phyloP scores from a whole-genome alignment of 2,113 vertebrate genomes.

The Rhagologus leucostigma region DNA sequence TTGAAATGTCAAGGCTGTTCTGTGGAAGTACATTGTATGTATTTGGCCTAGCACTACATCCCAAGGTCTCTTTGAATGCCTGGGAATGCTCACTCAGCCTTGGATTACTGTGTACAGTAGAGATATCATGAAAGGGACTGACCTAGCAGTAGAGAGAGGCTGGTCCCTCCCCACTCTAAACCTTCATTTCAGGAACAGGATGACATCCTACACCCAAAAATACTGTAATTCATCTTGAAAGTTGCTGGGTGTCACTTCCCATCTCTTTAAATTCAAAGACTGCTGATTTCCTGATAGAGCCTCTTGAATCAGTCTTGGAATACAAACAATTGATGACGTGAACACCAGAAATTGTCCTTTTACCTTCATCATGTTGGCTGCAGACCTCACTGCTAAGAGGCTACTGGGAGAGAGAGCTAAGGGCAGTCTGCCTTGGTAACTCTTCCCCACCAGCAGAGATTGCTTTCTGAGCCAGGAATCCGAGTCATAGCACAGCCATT shows the following conservation, averaged over 20 bases:
- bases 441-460: neutral
- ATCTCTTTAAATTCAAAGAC: constrained; percentile 15
- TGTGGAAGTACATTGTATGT: neutral
- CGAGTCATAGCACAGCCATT: neutral
- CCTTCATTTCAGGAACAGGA: constrained; percentile 23
- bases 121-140: neutral
- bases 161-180: neutral
- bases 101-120: neutral
- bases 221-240: neutral
- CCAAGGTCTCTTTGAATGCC: constrained; percentile 1
- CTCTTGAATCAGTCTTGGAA: neutral
- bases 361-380: neutral
- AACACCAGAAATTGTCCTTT: constrained; percentile 5
- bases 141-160: neutral
- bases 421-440: neutral
- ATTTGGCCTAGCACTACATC: neutral
- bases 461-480: neutral
- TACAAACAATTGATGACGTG: neutral
- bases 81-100: neutral
- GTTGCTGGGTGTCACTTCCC: constrained; percentile 51
- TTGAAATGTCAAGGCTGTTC: constrained; percentile 23
- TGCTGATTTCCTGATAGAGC: constrained; percentile 45
- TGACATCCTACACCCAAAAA: constrained; percentile 26
- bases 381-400: neutral
- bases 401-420: neutral